Base-by-base conservation (phyloP, 2,113 vertebrate genomes). In the Speoplatyrhinus poulsoni region DNA sequence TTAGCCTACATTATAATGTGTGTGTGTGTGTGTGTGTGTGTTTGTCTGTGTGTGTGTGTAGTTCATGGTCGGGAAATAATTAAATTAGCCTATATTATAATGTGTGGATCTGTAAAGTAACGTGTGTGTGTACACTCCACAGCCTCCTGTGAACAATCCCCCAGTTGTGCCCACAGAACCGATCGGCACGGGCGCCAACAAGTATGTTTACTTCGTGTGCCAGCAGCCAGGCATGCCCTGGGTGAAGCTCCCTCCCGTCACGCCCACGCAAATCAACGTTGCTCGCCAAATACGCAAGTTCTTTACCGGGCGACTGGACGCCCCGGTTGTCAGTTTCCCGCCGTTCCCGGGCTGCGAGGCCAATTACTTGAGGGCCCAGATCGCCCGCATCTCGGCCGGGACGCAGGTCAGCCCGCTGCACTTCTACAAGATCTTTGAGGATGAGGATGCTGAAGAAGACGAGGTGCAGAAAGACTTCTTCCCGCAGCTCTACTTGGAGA, bases 331-430 rank as follows among this genome's bases (percentile, higher is more conserved):
- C 61, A 96, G 93, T 81, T 97, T 95, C 68, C 98, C 96, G 0
- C 95, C 95, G 15, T 99, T 98, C 83, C 95, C 95, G 4, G 97
- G 98, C 36, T 95, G 94, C 8, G 98, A 99, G 82, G 86, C 91
- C 72, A 96, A 96, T 82, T 98, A 98, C 67, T 86, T 99, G 70
- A 88, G 98, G 1, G 95, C 96, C 11, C 97, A 98, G 83, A 96
- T 99, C 12, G 95, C 97, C 60, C 93, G 97, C 0, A 98, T 99
- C 87, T 98, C 96, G 33, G 96, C 95, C 1, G 94, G 93, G 9
- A 96, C 98, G 0, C 96, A 97, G 0, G 80, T 99, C 75, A 97
- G 96, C 73, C 98, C 97, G 11, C 82, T 93, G 62, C 95, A 96
- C 6, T 98, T 93, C 83, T 99, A 95, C 66, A 94, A 95, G 70